phyloP scores from a whole-genome alignment of 1,140 invertebrate genomes.

The Venustaconcha ellipsiformis region DNA sequence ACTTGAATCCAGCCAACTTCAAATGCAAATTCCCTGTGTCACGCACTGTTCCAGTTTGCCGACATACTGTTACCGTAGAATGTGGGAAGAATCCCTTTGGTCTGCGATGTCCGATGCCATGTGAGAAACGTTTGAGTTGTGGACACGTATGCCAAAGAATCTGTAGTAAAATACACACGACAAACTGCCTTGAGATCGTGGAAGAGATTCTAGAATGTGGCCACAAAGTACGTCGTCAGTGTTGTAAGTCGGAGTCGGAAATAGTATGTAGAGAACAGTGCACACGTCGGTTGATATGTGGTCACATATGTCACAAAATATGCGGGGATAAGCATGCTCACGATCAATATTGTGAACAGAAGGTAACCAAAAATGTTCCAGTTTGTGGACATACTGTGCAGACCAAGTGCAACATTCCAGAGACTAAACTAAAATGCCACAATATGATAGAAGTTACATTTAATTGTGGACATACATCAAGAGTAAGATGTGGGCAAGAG shows the following conservation, averaged over 20 bases:
- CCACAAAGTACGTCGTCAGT: slow-evolving; percentile 40
- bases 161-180: neutral
- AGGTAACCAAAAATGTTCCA: slow-evolving; percentile 3
- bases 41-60: slow-evolving; percentile 19
- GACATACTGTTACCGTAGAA: slow-evolving; percentile 19
- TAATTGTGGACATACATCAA: slow-evolving; percentile 19
- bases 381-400: slow-evolving; percentile 39
- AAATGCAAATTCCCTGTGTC: slow-evolving; percentile 15
- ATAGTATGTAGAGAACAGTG: slow-evolving; percentile 33
- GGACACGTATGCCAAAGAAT: neutral
- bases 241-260: slow-evolving; percentile 31
- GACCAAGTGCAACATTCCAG: slow-evolving; percentile 21
- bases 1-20: slow-evolving; percentile 24
- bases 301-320: slow-evolving; percentile 72
- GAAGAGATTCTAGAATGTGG: slow-evolving; percentile 41
- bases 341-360: slow-evolving; percentile 25
- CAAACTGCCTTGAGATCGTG: neutral
- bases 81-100: slow-evolving; percentile 21
- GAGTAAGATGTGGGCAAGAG: slow-evolving; percentile 73
- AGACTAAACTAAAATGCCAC: neutral
- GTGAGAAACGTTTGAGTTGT: slow-evolving; percentile 1
- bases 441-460: neutral
- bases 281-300: slow-evolving; percentile 66
- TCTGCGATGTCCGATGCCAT: neutral
- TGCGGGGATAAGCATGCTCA: neutral